Evolutionary conservation across 2,888 invertebrate species (phyloP), one percentile per base, ranked within the genome.

Genomic region (Galerucella calmariensis): DNA sequence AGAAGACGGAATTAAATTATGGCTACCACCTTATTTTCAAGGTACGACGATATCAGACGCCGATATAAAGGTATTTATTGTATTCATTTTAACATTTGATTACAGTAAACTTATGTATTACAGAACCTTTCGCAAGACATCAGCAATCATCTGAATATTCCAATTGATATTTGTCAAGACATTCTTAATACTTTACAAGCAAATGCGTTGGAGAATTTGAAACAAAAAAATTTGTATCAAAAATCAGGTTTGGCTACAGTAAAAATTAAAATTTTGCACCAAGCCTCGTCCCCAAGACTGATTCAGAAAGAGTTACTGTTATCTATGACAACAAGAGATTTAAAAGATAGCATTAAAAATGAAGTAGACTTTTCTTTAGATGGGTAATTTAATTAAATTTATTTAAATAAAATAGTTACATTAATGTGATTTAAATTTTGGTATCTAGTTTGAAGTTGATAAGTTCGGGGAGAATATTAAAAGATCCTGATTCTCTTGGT

Each of bases 191-290:
- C 92, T 78, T 87, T 95, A 0, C 92, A 94, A 83, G 83, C 87
- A 4, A 92, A 93, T 85, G 93, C 95, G 0, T 82, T 95, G 1
- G 92, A 94, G 71, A 92, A 94, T 80, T 88, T 94, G 14, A 92
- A 92, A 75, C 92, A 94, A 35, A 90, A 93, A 77, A 91, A 90
- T 4, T 90, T 91, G 73, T 95, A 91, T 81, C 90, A 91, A 77
- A 90, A 92, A 80, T 93, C 93, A 0, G 95, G 95, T 1, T 82
- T 92, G 69, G 95, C 95, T 0, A 92, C 94, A 0, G 86, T 96
- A 35, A 91, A 92, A 84, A 88, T 95, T 0, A 92, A 93, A 79
- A 89, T 92, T 2, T 90, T 91, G 0, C 86, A 89, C 69, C 88
- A 90, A 0, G 89, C 90, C 11, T 88, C 89, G 71, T 89, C 89